Evolutionary conservation across 37 sponge, comb jelly and placozoan species (phyloP).

Genomic region (Ephydatia muelleri): DNA sequence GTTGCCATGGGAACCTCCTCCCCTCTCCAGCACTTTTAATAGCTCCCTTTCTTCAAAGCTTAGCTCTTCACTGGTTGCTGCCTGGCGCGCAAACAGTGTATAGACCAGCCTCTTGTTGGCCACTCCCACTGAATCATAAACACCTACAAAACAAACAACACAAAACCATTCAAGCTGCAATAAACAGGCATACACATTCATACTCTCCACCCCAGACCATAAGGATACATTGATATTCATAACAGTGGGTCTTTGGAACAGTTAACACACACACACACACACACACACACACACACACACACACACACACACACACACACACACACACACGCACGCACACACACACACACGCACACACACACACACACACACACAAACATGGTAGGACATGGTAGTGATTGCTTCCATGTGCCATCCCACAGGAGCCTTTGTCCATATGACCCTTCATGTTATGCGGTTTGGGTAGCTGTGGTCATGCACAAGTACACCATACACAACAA

Average conservation of each 20-base stretch:
- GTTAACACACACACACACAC: not conserved
- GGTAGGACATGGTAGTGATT: too few relatives aligned
- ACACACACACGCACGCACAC: too few relatives aligned
- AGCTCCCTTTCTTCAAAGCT: constrained; percentile 47
- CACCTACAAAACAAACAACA: constrained; percentile 10
- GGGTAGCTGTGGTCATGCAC: too few relatives aligned
- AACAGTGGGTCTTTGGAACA: too few relatives aligned
- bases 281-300: not conserved
- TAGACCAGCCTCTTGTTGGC: constrained; percentile 62
- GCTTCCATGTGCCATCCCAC: too few relatives aligned
- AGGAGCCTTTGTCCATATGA: too few relatives aligned
- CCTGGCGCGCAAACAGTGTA: constrained; percentile 53
- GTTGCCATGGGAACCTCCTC: constrained; percentile 30
- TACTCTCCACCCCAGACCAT: not conserved
- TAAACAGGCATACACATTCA: not conserved
- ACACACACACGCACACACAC: not conserved
- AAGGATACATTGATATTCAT: not conserved
- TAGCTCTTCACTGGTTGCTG: constrained; percentile 60
- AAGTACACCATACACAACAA: too few relatives aligned
- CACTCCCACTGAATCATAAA: constrained; percentile 21
- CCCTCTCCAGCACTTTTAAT: constrained; percentile 40
- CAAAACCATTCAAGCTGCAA: too few relatives aligned
- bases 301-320: too few relatives aligned
- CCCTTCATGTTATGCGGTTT: too few relatives aligned
- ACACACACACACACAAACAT: too few relatives aligned